Evolutionary conservation across 2,888 invertebrate genomes (phyloP), one percentile per base, ranked within the genome.

Genomic region (Drosophila prolongata): DNA sequence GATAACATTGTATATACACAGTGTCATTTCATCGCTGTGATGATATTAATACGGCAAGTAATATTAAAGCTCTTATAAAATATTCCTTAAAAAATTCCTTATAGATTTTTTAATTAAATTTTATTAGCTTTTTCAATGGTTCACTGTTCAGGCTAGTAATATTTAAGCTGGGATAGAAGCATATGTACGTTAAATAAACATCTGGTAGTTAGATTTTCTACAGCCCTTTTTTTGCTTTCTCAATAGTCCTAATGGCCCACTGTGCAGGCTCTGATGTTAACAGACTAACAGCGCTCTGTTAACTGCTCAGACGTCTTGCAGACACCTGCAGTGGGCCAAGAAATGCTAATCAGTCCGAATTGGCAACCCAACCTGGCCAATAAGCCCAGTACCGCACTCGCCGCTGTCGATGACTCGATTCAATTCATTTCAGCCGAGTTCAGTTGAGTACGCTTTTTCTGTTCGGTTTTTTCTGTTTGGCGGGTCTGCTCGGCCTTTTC

Each of bases 331-430:
- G 62, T 42, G 62, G 47, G 61, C 65, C 65, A 65, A 65, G 62
- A 53, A 52, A 53, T 38, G 67, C 65, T 68, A 68, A 68, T 68
- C 68, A 58, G 37, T 40, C 49, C 54, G 60, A 68, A 68, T 69
- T 69, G 69, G 68, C 68, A 67, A 67, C 59, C 49, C 59, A 60
- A 60, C 37, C 40, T 42, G 69, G 68, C 69, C 68, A 54, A 68
- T 68, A 42, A 53, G 67, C 68, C 68, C 54, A 58, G 40, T 47
- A 47, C 62, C 19, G 40, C 52, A 40, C 54, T 42, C 43, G 56
- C 11, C 34, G 69, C 52, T 43, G 70, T 69, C 66, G 61, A 62
- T 66, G 66, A 43, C 42, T 61, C 47, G 42, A 35, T 49, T 64
- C 59, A 47, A 59, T 59, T 47, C 44, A 49, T 42, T 35, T 19